These are phyloP conservation scores for Anableps anableps DNA, from an alignment of 2,797 vertebrate species.

Conservation along the genomic window DNA sequence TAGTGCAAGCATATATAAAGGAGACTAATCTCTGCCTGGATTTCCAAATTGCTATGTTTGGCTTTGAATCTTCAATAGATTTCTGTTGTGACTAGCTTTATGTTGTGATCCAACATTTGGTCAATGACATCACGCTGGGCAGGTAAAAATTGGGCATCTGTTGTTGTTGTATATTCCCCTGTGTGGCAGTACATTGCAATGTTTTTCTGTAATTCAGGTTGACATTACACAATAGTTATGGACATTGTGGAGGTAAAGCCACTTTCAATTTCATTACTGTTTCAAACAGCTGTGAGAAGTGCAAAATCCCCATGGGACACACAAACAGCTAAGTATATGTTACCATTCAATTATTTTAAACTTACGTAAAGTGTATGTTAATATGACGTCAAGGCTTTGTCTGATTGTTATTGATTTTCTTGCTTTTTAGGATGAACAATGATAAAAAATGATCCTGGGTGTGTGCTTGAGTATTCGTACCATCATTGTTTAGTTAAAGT, in stretches of 20 bases:
- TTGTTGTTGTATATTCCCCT: slow-evolving; percentile 17
- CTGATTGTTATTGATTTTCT: background rate
- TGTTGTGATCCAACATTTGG: background rate
- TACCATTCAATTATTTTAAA: slow-evolving; percentile 13
- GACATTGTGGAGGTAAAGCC: background rate
- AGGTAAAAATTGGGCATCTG: slow-evolving; percentile 17
- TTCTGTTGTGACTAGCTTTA: background rate
- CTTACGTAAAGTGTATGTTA: background rate
- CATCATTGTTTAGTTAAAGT: slow-evolving; percentile 36
- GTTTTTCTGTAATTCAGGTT: slow-evolving; percentile 24
- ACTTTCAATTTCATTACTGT: slow-evolving; percentile 20
- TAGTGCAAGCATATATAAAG: too few species aligned
- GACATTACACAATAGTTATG: slow-evolving; percentile 20
- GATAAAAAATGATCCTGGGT: background rate
- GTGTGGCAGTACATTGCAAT: slow-evolving; percentile 12
- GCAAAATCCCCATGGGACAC: slow-evolving; percentile 11
- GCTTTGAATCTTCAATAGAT: background rate
- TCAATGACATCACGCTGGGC: background rate
- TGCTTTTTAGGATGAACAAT: background rate
- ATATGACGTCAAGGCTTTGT: background rate
- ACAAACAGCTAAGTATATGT: background rate
- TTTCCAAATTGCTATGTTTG: background rate
- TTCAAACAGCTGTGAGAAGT: slow-evolving; percentile 16
- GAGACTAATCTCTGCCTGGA: background rate
- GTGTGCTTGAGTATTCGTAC: background rate